These are phyloP conservation scores for Sylvicola fuscatus DNA, from an alignment of 2,888 invertebrate species.

Conservation along the genomic window DNA sequence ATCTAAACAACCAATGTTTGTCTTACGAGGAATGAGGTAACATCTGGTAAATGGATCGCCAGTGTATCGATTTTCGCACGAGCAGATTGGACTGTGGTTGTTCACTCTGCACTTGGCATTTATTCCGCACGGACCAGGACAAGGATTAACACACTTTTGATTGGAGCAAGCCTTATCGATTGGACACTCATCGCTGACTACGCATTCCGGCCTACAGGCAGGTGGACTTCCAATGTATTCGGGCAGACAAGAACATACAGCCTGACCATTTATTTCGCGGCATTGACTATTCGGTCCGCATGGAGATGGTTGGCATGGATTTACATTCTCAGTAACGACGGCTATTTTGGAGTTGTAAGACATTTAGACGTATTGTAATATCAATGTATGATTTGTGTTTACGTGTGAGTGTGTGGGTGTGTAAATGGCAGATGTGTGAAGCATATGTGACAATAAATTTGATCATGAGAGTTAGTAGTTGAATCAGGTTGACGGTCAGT, in stretches of 20 bases:
- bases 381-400: constrained; percentile 1
- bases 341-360: constrained; percentile 26
- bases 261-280: constrained; percentile 49
- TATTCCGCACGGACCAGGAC: constrained; percentile 54
- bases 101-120: constrained; percentile 53
- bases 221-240: constrained; percentile 68
- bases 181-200: constrained; percentile 51
- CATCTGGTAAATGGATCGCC: constrained; percentile 62
- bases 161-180: constrained; percentile 56
- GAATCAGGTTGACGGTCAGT: not conserved
- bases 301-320: constrained; percentile 66
- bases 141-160: constrained; percentile 59
- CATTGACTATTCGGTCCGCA: constrained; percentile 76
- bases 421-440: constrained; percentile 8
- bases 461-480: constrained; percentile 2
- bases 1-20: constrained; percentile 36
- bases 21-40: constrained; percentile 31
- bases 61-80: constrained; percentile 49
- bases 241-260: constrained; percentile 61
- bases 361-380: constrained; percentile 25
- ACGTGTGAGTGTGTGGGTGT: constrained; percentile 1
- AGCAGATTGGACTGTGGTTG: constrained; percentile 59
- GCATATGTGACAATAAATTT: too few relatives aligned
- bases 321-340: constrained; percentile 31
- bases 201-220: constrained; percentile 63